Evolutionary conservation across 2,113 vertebrate species (phyloP).

Genomic region (Aegotheles bennettii): DNA sequence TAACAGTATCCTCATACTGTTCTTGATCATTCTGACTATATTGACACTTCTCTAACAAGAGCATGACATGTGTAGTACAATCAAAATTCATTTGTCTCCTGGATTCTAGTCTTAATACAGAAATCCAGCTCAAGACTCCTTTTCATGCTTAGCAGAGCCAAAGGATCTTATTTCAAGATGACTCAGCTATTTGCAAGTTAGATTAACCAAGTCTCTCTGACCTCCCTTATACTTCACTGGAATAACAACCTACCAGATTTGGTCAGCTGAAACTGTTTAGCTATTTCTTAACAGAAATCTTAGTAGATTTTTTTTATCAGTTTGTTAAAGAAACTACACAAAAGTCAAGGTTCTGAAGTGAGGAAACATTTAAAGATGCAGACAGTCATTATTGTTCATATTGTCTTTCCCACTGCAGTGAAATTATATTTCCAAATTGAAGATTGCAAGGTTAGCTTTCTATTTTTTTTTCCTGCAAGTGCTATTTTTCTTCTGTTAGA

Average conservation of each 20-base stretch:
- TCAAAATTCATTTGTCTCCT: neutral
- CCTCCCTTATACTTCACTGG: neutral
- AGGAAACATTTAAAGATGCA: neutral
- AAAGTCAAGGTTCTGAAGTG: neutral
- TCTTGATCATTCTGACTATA: neutral
- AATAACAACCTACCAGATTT: neutral
- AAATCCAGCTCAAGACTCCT: neutral
- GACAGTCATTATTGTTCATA: neutral
- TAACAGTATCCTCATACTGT: neutral
- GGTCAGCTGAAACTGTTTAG: neutral
- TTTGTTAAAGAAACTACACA: accelerated
- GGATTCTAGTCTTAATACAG: neutral
- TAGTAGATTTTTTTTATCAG: neutral
- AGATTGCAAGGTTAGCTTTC: neutral
- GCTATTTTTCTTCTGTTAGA: neutral
- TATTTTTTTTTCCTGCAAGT: neutral
- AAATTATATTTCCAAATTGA: neutral
- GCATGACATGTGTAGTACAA: neutral
- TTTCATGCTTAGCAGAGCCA: neutral
- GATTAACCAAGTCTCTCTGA: neutral
- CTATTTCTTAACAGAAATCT: neutral
- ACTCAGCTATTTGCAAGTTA: neutral
- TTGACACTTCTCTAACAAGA: neutral
- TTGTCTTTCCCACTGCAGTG: neutral
- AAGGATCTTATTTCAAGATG: neutral